phyloP scores from a whole-genome alignment of 1,140 invertebrate genomes.

The Orussus abietinus region DNA sequence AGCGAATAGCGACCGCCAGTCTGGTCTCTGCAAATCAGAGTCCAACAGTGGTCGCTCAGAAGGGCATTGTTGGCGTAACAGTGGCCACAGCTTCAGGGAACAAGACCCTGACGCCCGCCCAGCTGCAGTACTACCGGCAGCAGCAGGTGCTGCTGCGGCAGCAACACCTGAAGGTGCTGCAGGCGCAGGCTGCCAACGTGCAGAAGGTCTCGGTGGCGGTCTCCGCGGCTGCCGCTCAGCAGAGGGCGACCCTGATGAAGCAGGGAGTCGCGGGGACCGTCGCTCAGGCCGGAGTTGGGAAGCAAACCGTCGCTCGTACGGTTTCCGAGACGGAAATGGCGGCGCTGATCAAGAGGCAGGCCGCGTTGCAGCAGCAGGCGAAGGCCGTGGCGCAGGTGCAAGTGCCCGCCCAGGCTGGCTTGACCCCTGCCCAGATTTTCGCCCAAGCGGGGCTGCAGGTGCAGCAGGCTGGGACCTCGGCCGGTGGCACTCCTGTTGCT shows the following conservation, averaged over 20 bases:
- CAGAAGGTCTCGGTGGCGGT: conserved; percentile 46
- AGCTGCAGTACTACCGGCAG: conserved; percentile 55
- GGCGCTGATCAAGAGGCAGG: conserved; percentile 65
- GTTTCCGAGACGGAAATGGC: conserved; percentile 69
- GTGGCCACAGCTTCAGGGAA: conserved; percentile 41
- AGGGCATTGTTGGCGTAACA: conserved; percentile 42
- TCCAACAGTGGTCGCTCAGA: conserved; percentile 33
- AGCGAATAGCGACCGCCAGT: conserved; percentile 38
- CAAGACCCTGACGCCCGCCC: conserved; percentile 55
- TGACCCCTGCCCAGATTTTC: conserved; percentile 56
- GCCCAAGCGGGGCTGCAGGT: conserved; percentile 57
- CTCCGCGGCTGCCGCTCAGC: conserved; percentile 32
- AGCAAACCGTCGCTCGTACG: conserved; percentile 54
- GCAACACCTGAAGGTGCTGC: conserved; percentile 44
- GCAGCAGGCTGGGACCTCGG: conserved; percentile 50
- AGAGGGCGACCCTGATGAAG: conserved; percentile 44
- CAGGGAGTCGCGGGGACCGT: conserved; percentile 45
- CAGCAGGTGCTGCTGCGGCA: conserved; percentile 49
- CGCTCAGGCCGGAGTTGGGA: conserved; percentile 43
- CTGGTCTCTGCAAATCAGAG: conserved; percentile 40
- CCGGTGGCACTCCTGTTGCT: conserved; percentile 28
- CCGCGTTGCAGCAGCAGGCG: conserved; percentile 57
- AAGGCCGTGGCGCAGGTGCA: conserved; percentile 51
- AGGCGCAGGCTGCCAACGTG: conserved; percentile 34
- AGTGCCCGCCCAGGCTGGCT: conserved; percentile 41